A percentile compares a stretch with the other conserved stretches of the same genome.
Evolutionary conservation across 1,140 invertebrate genomes (phyloP).

Genomic region (Eurosta solidaginis): DNA sequence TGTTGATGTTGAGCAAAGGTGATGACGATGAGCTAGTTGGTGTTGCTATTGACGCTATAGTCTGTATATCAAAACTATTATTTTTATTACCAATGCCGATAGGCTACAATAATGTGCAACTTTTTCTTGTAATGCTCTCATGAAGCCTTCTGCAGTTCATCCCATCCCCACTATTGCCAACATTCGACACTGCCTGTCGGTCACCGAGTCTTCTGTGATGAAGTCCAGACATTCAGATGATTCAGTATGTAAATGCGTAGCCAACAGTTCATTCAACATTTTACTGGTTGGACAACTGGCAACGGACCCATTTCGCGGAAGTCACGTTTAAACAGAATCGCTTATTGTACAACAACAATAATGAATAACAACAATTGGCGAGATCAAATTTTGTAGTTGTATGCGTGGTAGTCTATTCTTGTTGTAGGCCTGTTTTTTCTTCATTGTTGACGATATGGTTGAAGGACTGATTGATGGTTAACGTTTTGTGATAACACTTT

Average conservation of each 20-base stretch:
- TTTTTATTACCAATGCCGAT: background rate
- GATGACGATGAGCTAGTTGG: background rate
- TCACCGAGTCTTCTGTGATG: background rate
- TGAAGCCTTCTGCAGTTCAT: background rate
- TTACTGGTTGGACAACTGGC: background rate
- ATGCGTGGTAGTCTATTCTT: background rate
- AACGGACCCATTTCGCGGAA: background rate
- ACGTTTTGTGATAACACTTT: background rate
- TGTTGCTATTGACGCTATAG: background rate
- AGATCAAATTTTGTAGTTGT: background rate
- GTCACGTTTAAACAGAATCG: constrained; percentile 18
- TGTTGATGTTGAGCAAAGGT: background rate
- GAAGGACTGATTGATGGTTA: constrained; percentile 10
- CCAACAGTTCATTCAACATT: constrained; percentile 3
- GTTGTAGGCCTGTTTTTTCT: background rate
- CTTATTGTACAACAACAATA: background rate
- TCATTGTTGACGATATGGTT: background rate
- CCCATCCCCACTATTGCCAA: background rate
- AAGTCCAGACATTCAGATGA: background rate
- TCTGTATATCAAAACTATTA: background rate
- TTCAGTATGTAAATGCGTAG: background rate
- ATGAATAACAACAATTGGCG: background rate
- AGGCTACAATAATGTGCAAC: background rate
- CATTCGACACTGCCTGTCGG: background rate
- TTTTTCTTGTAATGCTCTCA: background rate